Evolutionary conservation across 2,888 invertebrate species (phyloP).

Genomic region (Drosophila niveifrons): DNA sequence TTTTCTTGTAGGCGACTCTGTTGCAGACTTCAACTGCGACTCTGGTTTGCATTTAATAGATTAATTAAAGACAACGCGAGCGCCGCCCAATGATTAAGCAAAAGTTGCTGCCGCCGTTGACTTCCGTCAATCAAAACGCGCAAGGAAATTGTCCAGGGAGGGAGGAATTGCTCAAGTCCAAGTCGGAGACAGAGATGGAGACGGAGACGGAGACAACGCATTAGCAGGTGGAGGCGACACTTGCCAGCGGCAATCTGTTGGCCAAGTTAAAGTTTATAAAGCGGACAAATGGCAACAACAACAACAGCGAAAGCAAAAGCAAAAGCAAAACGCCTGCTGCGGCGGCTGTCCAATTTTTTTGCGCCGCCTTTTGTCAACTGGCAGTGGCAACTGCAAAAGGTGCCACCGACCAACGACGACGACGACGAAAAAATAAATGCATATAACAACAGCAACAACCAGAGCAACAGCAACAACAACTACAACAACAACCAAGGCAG

Average conservation of each 20-base stretch:
- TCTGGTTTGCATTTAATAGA: constrained; percentile 81
- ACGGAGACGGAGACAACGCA: constrained; percentile 19
- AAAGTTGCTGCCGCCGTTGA: constrained; percentile 70
- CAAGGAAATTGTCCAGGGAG: constrained; percentile 41
- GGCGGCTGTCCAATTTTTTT: constrained; percentile 59
- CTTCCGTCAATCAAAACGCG: constrained; percentile 74
- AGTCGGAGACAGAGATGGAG: background rate
- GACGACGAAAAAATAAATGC: constrained; percentile 26
- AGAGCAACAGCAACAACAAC: constrained; percentile 19
- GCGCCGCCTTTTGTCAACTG: constrained; percentile 54
- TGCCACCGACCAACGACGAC: constrained; percentile 41
- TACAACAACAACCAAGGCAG: background rate
- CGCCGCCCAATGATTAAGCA: constrained; percentile 82
- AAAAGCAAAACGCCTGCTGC: constrained; percentile 65
- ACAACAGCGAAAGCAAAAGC: constrained; percentile 24
- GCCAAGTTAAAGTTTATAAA: constrained; percentile 68
- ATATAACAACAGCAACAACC: constrained; percentile 1
- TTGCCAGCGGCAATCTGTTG: constrained; percentile 51
- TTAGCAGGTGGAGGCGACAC: constrained; percentile 60
- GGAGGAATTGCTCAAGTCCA: background rate
- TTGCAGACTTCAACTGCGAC: constrained; percentile 18
- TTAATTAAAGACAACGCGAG: constrained; percentile 72
- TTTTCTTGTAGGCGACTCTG: constrained; percentile 60
- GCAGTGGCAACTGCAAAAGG: constrained; percentile 41
- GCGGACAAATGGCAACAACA: constrained; percentile 36